phyloP scores from a whole-genome alignment of 2,797 vertebrate species.

The Artibeus jamaicensis region DNA sequence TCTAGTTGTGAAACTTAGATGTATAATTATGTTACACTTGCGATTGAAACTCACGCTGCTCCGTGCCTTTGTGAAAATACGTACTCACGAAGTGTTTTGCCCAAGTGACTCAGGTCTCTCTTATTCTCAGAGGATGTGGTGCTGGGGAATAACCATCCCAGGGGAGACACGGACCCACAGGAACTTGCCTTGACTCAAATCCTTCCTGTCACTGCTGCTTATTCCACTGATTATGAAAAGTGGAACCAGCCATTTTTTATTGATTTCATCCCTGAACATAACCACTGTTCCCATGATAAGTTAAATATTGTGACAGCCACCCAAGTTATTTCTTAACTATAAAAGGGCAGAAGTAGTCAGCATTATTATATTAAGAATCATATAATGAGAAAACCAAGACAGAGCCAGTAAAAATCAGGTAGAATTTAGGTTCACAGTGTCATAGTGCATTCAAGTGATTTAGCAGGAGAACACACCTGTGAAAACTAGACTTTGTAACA shows the following conservation, averaged over 20 bases:
- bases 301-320: background rate
- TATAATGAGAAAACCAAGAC: conserved; percentile 2
- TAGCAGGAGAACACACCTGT: background rate
- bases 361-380: background rate
- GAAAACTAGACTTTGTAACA: background rate
- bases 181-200: background rate
- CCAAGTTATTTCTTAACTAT: conserved; percentile 12
- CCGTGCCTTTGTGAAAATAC: background rate
- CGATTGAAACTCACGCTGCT: background rate
- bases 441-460: background rate
- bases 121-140: background rate
- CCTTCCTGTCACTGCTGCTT: conserved; percentile 11
- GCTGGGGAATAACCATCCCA: background rate
- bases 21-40: background rate
- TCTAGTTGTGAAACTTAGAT: background rate
- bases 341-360: background rate
- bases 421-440: background rate
- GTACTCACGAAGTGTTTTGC: conserved; percentile 21
- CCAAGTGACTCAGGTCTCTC: background rate
- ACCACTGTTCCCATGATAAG: background rate
- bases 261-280: background rate
- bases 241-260: background rate
- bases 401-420: background rate
- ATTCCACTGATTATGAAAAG: conserved; percentile 18
- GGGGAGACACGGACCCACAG: background rate